Base-by-base conservation (phyloP, 1,140 invertebrate genomes). In the Acyrthosiphon pisum region DNA sequence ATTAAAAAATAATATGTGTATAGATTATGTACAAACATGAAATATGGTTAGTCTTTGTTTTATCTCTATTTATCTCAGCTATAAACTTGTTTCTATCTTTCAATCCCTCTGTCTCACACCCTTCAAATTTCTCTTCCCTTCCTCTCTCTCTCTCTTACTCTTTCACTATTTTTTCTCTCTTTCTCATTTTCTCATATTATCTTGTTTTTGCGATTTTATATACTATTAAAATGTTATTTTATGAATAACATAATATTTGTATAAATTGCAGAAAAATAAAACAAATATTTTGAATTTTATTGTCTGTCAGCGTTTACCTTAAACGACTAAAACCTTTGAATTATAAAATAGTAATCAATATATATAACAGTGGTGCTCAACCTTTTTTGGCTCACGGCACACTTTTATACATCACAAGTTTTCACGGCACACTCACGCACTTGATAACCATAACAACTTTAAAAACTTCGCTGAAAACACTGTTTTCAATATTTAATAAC, bases 161-260 rank as follows among this genome's bases (percentile, higher is more conserved):
- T 30, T 44, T 87, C 30, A n/a, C 30, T 87, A 18, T 87, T 30
- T 44, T 86, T 6, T 46, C 8, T 86, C 9, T n/a, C n/a, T 35
- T 14, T 84, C 23, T 84, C 83, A 30, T 84, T 30, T 0, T 30
- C 20, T 44, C 83, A 30, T 84, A 44, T 11, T 23, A 4, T 26
- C 22, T 84, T 41, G 9, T 84, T 84, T 23, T 14, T 23, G 23
- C 41, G 41, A 26, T 48, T 88, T 48, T 88, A 50, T 48, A 50
- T 22, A 20, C 20, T 48, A 35, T 48, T 88, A 88, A 48, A 8
- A 88, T 76, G 30, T 76, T 76, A 76, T 76, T 76, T n/a, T 76
- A 76, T n/a, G 14, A 76, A n/a, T n/a, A n/a, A 86, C 84, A 26
- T 30, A 86, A 50, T 88, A 88, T 88, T 89, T 89, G 88, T 86